A percentile compares a stretch with the other conserved stretches of the same genome.
Evolutionary conservation across 2,888 invertebrate genomes (phyloP).

Genomic region (Megamerina dolium): DNA sequence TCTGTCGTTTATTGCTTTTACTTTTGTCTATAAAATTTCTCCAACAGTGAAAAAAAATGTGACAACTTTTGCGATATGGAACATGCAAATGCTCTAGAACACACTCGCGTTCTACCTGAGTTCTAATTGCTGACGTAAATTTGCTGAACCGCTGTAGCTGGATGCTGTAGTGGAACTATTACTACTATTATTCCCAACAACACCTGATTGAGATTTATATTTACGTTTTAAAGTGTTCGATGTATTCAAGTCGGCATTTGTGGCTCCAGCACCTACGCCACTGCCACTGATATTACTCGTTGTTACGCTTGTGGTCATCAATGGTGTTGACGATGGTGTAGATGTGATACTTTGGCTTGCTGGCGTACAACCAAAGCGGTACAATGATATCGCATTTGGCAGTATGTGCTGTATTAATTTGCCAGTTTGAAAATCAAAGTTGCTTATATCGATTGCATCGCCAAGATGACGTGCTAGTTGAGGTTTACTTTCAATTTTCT

Average conservation of each 20-base stretch:
- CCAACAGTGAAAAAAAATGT: too few species aligned
- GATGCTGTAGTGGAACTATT: slow-evolving; percentile 20
- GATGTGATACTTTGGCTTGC: slow-evolving; percentile 21
- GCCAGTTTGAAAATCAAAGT: slow-evolving; percentile 77
- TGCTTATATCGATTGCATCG: slow-evolving; percentile 70
- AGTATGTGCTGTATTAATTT: slow-evolving; percentile 61
- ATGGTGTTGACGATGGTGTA: slow-evolving; percentile 50
- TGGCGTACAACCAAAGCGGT: slow-evolving; percentile 48
- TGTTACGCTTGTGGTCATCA: slow-evolving; percentile 16
- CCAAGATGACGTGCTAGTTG: slow-evolving; percentile 73
- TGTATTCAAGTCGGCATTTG: slow-evolving; percentile 11
- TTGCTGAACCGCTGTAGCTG: slow-evolving; percentile 18
- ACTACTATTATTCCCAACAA: slow-evolving; percentile 14
- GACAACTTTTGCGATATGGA: too few species aligned
- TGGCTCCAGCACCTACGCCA: slow-evolving; percentile 50
- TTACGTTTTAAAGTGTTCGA: slow-evolving; percentile 22
- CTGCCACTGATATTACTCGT: slow-evolving; percentile 17
- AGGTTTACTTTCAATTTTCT: slow-evolving; percentile 75
- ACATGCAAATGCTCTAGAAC: too few species aligned
- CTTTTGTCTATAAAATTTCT: too few species aligned
- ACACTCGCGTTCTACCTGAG: slow-evolving; percentile 47
- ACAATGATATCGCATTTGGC: slow-evolving; percentile 43
- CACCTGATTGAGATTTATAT: slow-evolving; percentile 19
- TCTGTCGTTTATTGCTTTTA: too few species aligned
- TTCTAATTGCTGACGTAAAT: slow-evolving; percentile 40